Conservation (phyloP, 2,113 vertebrate genomes). For the Atherinomorus stipes region DNA sequence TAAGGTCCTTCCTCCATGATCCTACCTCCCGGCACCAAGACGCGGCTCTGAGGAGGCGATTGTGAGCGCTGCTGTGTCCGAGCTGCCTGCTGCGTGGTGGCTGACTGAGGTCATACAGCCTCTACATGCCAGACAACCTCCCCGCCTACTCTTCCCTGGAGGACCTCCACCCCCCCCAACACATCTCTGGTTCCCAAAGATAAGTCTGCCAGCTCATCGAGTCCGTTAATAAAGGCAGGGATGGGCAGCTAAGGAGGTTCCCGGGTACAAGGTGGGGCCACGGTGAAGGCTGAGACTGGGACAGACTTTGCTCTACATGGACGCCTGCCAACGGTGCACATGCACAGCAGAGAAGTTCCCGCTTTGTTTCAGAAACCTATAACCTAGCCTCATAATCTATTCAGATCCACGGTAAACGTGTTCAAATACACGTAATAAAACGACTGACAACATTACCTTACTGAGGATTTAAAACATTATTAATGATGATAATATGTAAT, state of each 20-base stretch:
- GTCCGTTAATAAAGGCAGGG: slow-evolving; percentile 73
- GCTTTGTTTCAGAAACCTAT: too few relatives aligned
- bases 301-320: too few relatives aligned
- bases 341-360: too few relatives aligned
- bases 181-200: slow-evolving; percentile 70
- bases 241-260: slow-evolving; percentile 48
- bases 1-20: slow-evolving; percentile 75
- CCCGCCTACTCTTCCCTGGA: slow-evolving; percentile 12
- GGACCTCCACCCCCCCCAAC: slow-evolving; percentile 66
- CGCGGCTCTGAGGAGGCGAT: slow-evolving; percentile 54
- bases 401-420: too few relatives aligned
- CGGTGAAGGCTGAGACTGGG: neutral
- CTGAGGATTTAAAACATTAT: too few relatives aligned
- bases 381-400: too few relatives aligned
- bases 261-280: slow-evolving; percentile 61
- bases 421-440: too few relatives aligned
- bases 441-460: too few relatives aligned
- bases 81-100: slow-evolving; percentile 48
- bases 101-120: slow-evolving; percentile 70
- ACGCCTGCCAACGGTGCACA: too few relatives aligned
- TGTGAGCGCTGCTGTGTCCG: slow-evolving; percentile 39
- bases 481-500: too few relatives aligned
- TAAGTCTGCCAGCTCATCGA: slow-evolving; percentile 66
- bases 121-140: slow-evolving; percentile 55
- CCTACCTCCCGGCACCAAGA: neutral